Conservation (phyloP, 2,113 vertebrate species). For the Lepus americanus region DNA sequence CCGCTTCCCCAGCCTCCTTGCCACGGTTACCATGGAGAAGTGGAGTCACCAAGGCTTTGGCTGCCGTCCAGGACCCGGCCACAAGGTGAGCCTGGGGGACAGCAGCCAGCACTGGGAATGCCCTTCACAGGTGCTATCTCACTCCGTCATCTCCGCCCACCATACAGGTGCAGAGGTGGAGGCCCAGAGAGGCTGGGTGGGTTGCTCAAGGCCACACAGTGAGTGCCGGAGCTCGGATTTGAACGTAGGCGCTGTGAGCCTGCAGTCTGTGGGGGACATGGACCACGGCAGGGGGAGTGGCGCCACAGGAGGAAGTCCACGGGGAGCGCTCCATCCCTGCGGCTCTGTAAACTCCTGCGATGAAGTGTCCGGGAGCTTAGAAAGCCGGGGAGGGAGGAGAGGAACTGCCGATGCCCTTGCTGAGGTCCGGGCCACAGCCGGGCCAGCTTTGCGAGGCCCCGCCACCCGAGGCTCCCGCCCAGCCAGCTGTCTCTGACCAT, state of each 20-base stretch:
- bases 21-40: no score
- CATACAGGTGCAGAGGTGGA: no score
- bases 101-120: not conserved
- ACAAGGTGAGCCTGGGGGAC: no score
- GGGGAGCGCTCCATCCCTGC: not conserved
- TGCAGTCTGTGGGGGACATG: not conserved
- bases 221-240: not conserved
- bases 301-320: constrained; percentile 45
- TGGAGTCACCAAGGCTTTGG: no score
- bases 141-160: no score
- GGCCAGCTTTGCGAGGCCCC: not conserved
- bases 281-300: no score
- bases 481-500: no score
- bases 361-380: not conserved
- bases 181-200: not conserved
- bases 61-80: no score
- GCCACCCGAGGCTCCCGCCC: accelerated
- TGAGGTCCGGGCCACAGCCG: not conserved
- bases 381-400: not conserved
- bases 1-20: no score
- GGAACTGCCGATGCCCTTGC: accelerated
- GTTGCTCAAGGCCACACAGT: not conserved
- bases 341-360: not conserved
- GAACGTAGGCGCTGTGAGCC: not conserved
- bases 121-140: not conserved